Base-by-base conservation (phyloP, 2,888 invertebrate genomes). In the Merodon equestris region DNA sequence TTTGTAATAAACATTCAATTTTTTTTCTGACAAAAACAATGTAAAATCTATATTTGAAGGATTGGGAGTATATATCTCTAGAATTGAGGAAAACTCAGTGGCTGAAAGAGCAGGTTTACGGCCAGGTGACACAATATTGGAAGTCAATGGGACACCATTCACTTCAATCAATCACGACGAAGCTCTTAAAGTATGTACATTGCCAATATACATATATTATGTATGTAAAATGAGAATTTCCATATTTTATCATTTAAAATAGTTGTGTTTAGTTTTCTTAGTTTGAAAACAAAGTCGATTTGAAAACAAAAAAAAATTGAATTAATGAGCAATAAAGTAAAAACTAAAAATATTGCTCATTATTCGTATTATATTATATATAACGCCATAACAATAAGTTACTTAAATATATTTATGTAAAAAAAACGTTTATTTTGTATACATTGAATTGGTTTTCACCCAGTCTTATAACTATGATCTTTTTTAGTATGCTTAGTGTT, bases 131-230 rank as follows among this genome's bases (percentile, higher is more conserved):
- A 96, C 97, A 88, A 97, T 97, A 87, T 91, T 97, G 85, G 96
- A 97, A 90, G 97, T 97, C 83, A 97, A 97, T 90, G 97, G 97
- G 81, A 95, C 95, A 77, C 97, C 96, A 82, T 97, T 97, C 90
- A 95, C 95, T 67, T 96, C 95, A 86, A 96, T 97, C 87, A 94
- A 95, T 82, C 97, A 97, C 89, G 95, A 96, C 88, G 97, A 97
- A 89, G 97, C 97, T 79, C 93, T 97, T 83, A 96, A 95, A 93
- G 95, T 96, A 91, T 86, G 87, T 85, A 67, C 40, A 40, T 40
- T n/a, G 1, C 27, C 7, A 27, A 27, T 27, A 27, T 27, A 7
- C 7, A 27, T 27, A 7, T 27, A 27, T 7, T 7, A 4, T 27
- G 27, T 7, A 2, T 27, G 27, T 27, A 27, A 27, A 27, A 27